A percentile compares a stretch with the other conserved stretches of the same genome.
phyloP scores from a whole-genome alignment of 2,888 invertebrate species.

The Ramazzottius varieornatus region DNA sequence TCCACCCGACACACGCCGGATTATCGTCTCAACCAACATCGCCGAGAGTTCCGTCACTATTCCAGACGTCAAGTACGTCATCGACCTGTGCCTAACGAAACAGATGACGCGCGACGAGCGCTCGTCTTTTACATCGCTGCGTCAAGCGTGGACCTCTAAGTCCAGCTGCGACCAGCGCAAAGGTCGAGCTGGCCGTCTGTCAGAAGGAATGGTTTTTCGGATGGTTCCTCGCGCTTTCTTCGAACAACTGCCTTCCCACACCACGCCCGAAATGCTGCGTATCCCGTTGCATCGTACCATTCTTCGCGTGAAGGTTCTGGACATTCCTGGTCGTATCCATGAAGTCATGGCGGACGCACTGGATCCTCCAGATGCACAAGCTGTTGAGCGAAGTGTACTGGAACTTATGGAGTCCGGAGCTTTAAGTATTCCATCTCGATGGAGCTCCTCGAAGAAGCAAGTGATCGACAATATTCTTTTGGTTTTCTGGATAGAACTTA shows the following conservation, averaged over 20 bases:
- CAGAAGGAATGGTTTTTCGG: slow-evolving; percentile 54
- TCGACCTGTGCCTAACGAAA: slow-evolving; percentile 80
- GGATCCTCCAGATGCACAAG: slow-evolving; percentile 20
- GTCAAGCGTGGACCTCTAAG: slow-evolving; percentile 61
- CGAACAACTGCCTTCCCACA: slow-evolving; percentile 9
- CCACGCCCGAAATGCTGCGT: slow-evolving; percentile 12
- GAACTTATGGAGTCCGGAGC: slow-evolving; percentile 15
- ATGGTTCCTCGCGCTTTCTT: slow-evolving; percentile 15
- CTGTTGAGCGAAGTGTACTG: slow-evolving; percentile 22
- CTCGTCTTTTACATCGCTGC: slow-evolving; percentile 50
- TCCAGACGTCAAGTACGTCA: slow-evolving; percentile 35
- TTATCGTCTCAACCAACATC: slow-evolving; percentile 23
- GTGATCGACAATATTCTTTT: no score
- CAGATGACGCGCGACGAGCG: slow-evolving; percentile 41
- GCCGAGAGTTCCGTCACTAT: slow-evolving; percentile 25
- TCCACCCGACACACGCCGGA: slow-evolving; percentile 10
- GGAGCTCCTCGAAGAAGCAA: no score
- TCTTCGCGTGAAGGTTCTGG: slow-evolving; percentile 19
- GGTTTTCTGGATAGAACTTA: no score
- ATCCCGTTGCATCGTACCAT: slow-evolving; percentile 20
- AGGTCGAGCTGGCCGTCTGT: slow-evolving; percentile 55
- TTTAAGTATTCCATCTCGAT: neutral
- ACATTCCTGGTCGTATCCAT: slow-evolving; percentile 22
- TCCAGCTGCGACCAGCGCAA: slow-evolving; percentile 58
- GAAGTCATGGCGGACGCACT: slow-evolving; percentile 10